Percentiles rank a stretch among this genome's conserved stretches.
phyloP scores from a whole-genome alignment of 2,797 vertebrate genomes.

The Rachycentron canadum region DNA sequence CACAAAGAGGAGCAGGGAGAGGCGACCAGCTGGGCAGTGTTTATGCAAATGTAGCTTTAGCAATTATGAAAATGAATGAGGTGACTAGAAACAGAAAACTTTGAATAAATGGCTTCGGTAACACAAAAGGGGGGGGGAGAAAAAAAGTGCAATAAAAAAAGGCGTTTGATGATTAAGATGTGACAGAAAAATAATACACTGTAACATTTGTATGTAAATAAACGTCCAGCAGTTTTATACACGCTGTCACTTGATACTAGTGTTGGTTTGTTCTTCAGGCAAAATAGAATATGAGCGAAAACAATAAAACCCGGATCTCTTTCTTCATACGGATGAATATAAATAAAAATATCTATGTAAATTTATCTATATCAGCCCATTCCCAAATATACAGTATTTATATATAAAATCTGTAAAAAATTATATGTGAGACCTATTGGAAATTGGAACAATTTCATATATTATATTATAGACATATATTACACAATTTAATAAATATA shows the following conservation, averaged over 20 bases:
- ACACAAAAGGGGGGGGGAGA: conserved; percentile 17
- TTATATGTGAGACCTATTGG: too few species aligned
- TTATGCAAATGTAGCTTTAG: conserved; percentile 56
- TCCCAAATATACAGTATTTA: too few species aligned
- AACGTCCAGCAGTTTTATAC: not conserved
- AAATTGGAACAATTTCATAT: too few species aligned
- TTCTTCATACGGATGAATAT: not conserved
- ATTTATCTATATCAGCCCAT: not conserved
- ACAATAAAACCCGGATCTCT: not conserved
- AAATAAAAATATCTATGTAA: conserved; percentile 28
- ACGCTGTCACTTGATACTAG: not conserved
- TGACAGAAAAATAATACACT: conserved; percentile 12
- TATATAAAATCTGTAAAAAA: too few species aligned
- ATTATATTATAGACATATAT: too few species aligned
- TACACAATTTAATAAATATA: too few species aligned
- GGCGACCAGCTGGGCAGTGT: conserved; percentile 34
- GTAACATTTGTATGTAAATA: not conserved
- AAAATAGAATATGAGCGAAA: not conserved
- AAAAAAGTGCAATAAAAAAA: conserved; percentile 4
- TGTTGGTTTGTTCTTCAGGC: not conserved
- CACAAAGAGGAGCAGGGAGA: conserved; percentile 43
- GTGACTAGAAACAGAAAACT: conserved; percentile 1
- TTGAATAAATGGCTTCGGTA: conserved; percentile 29
- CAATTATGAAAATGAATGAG: conserved; percentile 60
- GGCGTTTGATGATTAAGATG: conserved; percentile 24